A percentile compares a stretch with the other conserved stretches of the same genome.
phyloP scores from a whole-genome alignment of 2,113 vertebrate genomes.

The Spea multiplicata region DNA sequence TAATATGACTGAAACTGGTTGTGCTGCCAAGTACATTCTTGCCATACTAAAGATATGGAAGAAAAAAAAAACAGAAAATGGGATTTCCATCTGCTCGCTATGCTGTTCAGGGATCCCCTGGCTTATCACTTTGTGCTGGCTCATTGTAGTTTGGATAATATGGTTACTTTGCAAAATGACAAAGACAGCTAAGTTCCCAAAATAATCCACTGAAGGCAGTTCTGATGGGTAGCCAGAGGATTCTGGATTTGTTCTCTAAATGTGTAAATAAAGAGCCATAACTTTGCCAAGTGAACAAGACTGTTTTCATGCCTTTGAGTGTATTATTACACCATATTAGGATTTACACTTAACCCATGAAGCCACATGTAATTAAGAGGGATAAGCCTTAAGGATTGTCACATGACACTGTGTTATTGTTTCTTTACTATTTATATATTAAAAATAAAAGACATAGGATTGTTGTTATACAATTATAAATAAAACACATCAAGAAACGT shows the following conservation, averaged over 20 bases:
- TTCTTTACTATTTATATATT: too few species aligned
- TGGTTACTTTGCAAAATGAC: slow-evolving; percentile 27
- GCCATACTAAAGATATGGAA: background rate
- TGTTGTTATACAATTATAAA: too few species aligned
- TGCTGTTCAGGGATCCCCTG: slow-evolving; percentile 36
- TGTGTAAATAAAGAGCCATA: slow-evolving; percentile 34
- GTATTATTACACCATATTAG: slow-evolving; percentile 25
- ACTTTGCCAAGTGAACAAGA: slow-evolving; percentile 28
- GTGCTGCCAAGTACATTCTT: background rate
- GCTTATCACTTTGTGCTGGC: slow-evolving; percentile 33
- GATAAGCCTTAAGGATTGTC: too few species aligned
- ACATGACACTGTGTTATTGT: too few species aligned
- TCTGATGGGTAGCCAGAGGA: slow-evolving; percentile 42
- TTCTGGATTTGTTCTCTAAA: slow-evolving; percentile 28
- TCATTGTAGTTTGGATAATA: slow-evolving; percentile 38
- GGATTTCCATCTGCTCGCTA: slow-evolving; percentile 42
- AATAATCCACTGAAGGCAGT: slow-evolving; percentile 40
- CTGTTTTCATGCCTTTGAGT: slow-evolving; percentile 26
- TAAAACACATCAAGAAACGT: too few species aligned
- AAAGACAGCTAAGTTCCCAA: slow-evolving; percentile 34
- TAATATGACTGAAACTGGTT: background rate
- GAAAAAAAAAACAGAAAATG: slow-evolving; percentile 9
- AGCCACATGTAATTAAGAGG: too few species aligned
- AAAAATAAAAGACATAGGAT: too few species aligned
- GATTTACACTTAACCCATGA: too few species aligned